phyloP scores from a whole-genome alignment of 2,888 invertebrate genomes.

The Diachrysia chrysitis region DNA sequence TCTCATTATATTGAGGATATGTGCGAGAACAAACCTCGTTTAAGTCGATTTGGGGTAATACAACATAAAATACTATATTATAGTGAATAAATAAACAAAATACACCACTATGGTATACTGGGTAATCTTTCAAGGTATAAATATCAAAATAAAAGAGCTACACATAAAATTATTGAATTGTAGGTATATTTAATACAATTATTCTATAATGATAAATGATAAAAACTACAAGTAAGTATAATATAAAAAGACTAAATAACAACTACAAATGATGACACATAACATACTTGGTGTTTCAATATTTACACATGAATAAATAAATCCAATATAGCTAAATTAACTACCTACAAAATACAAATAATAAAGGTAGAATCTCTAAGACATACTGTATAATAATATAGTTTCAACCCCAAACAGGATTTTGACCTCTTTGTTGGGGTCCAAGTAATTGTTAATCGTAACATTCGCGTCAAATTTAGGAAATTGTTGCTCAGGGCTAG shows the following conservation, averaged over 20 bases:
- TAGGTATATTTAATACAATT: constrained; percentile 63
- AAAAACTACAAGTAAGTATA: constrained; percentile 48
- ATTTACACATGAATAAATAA: constrained; percentile 24
- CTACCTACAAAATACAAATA: neutral
- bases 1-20: too few relatives aligned
- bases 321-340: neutral
- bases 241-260: constrained; percentile 44
- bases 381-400: constrained; percentile 1
- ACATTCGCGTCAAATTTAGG: neutral
- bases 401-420: neutral
- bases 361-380: constrained; percentile 6
- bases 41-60: too few relatives aligned
- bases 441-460: neutral
- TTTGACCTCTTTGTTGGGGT: too few relatives aligned
- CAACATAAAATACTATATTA: constrained; percentile 5
- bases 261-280: constrained; percentile 54
- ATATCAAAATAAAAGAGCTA: constrained; percentile 42
- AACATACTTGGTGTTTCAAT: constrained; percentile 37
- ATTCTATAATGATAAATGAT: constrained; percentile 52
- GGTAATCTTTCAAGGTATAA: neutral
- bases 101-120: neutral
- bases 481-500: neutral
- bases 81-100: neutral
- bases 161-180: constrained; percentile 45
- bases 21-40: too few relatives aligned